These are phyloP conservation scores for cattle (Bos taurus) DNA, from an alignment of 2,113 vertebrate genomes.

Conservation along the genomic window ARS-UCD2.0 NC_037337.1:81103501-81104000, in stretches of 20 bases:
- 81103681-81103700: neutral
- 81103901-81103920: neutral
- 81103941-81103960: neutral
- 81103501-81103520: neutral
- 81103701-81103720: neutral
- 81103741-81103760: neutral
- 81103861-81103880: neutral
- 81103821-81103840: rapidly evolving
- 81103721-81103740: neutral
- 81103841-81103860: neutral
- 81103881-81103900: neutral
- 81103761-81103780: neutral
- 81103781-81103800: neutral
- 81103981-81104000: neutral
- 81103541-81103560: neutral
- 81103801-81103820: neutral
- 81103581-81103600: neutral
- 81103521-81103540: neutral
- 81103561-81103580: neutral
- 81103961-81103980: neutral
- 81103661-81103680: neutral
- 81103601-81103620: neutral
- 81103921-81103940: neutral
- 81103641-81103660: neutral
- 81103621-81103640: neutral